Evolutionary conservation across 2,888 invertebrate species (phyloP).

Genomic region (Eupithecia subumbrata): DNA sequence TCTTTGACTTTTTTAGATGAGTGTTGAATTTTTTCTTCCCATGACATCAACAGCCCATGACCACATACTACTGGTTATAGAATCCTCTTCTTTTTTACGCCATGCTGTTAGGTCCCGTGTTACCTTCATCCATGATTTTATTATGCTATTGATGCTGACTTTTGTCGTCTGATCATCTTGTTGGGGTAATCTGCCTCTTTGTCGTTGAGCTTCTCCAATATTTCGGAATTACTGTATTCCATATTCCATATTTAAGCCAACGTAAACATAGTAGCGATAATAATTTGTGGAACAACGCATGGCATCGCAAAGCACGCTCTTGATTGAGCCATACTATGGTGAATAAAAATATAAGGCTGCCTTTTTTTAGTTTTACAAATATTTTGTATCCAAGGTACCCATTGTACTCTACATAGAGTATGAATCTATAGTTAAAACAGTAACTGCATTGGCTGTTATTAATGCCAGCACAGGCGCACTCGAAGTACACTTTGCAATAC

Average conservation of each 20-base stretch:
- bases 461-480: slow-evolving; percentile 8
- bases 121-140: no score
- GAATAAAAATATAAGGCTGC: no score
- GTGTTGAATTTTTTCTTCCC: not conserved
- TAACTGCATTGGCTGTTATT: not conserved
- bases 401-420: not conserved
- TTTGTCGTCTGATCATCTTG: not conserved
- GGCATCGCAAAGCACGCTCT: no score
- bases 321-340: no score
- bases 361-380: no score
- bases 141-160: not conserved
- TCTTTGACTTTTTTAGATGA: not conserved
- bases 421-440: not conserved
- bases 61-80: not conserved
- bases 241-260: not conserved
- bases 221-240: not conserved
- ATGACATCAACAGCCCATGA: not conserved
- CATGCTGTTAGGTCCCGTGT: not conserved
- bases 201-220: not conserved
- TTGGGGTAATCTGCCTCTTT: not conserved
- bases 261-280: not conserved
- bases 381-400: no score
- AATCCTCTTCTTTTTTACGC: not conserved
- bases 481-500: slow-evolving; percentile 17
- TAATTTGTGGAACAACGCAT: not conserved